Evolutionary conservation across 1,140 invertebrate species (phyloP).

Genomic region (Trissolcus basalis): DNA sequence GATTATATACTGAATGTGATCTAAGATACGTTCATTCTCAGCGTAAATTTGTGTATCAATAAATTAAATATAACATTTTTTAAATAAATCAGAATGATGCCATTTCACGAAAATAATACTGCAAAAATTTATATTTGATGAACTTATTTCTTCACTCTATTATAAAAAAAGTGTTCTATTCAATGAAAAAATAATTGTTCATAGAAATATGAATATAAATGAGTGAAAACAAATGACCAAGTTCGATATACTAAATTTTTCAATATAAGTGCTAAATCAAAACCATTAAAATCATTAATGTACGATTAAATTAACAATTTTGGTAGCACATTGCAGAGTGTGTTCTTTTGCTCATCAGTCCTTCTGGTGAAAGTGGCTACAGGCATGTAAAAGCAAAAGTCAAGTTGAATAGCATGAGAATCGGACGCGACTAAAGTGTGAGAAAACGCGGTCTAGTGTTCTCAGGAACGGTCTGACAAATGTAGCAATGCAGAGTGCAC

Average conservation of each 20-base stretch:
- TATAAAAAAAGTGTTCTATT: too few relatives aligned
- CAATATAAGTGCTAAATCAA: too few relatives aligned
- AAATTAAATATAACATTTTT: conserved; percentile 20
- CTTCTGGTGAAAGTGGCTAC: conserved; percentile 64
- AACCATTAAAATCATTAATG: background rate
- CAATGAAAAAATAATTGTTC: too few relatives aligned
- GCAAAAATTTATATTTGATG: too few relatives aligned
- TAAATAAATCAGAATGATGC: too few relatives aligned
- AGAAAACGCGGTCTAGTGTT: conserved; percentile 29
- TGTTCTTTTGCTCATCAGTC: conserved; percentile 29
- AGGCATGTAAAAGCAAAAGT: conserved; percentile 67
- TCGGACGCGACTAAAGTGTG: conserved; percentile 52
- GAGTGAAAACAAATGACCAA: too few relatives aligned
- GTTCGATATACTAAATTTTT: too few relatives aligned
- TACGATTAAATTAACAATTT: conserved; percentile 2
- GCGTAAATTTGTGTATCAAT: conserved; percentile 29
- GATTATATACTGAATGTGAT: conserved; percentile 32
- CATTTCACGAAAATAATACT: too few relatives aligned
- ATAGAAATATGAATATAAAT: too few relatives aligned
- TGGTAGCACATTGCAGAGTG: conserved; percentile 20
- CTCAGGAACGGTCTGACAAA: conserved; percentile 38
- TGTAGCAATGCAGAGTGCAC: conserved; percentile 19
- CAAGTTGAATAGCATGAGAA: conserved; percentile 73
- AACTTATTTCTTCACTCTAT: too few relatives aligned
- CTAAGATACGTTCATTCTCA: conserved; percentile 9